Percentiles rank a stretch among this genome's conserved stretches.
Evolutionary conservation across 2,888 invertebrate species (phyloP).

Genomic region (Oligia latruncula): DNA sequence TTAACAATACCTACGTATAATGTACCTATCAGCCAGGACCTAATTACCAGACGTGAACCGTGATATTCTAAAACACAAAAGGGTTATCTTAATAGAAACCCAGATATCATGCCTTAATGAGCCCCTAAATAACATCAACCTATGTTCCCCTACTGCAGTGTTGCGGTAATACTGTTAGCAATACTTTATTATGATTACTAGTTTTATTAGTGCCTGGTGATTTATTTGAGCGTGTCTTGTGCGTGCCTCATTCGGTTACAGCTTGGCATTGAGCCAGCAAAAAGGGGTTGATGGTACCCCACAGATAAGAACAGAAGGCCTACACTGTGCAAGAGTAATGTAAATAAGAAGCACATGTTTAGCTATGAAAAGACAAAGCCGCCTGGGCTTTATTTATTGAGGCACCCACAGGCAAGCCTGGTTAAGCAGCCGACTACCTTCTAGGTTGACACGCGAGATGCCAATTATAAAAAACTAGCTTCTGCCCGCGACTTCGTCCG

Average conservation of each 20-base stretch:
- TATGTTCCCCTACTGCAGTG: conserved; percentile 6
- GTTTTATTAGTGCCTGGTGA: conserved; percentile 48
- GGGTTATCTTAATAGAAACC: not conserved
- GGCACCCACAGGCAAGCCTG: not conserved
- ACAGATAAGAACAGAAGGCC: conserved; percentile 13
- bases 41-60: not conserved
- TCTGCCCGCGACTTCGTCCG: no score
- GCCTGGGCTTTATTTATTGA: not conserved
- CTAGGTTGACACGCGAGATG: not conserved
- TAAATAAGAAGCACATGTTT: not conserved
- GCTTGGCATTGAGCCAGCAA: conserved; percentile 52
- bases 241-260: conserved; percentile 42
- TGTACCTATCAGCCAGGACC: not conserved
- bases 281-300: conserved; percentile 18
- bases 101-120: not conserved
- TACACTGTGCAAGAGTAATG: not conserved
- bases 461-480: not conserved
- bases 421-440: not conserved
- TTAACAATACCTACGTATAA: not conserved
- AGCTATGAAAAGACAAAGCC: not conserved
- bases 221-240: conserved; percentile 30
- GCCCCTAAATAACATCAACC: conserved; percentile 11
- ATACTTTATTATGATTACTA: conserved; percentile 60
- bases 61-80: not conserved
- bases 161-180: conserved; percentile 28